Evolutionary conservation across 2,888 invertebrate genomes (phyloP).

Genomic region (Saturnia pavonia): DNA sequence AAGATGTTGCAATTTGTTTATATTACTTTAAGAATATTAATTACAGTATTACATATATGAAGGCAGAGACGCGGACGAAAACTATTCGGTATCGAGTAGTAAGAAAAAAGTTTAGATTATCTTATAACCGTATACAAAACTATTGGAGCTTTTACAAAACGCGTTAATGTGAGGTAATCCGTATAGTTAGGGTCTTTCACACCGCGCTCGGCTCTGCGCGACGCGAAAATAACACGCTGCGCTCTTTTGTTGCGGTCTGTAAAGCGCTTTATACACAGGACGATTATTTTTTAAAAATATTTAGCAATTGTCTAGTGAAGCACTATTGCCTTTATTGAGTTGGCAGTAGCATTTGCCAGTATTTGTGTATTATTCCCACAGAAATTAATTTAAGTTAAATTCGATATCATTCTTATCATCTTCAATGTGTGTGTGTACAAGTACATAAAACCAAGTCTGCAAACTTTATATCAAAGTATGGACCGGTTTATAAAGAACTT

Average conservation of each 20-base stretch:
- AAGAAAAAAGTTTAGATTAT: neutral
- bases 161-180: constrained; percentile 14
- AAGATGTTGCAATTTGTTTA: neutral
- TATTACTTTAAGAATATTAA: neutral
- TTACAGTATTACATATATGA: neutral
- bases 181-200: neutral
- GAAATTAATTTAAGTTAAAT: too few species aligned
- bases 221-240: constrained; percentile 10
- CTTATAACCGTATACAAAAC: constrained; percentile 1
- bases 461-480: too few species aligned
- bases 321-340: neutral
- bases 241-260: constrained; percentile 8
- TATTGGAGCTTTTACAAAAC: neutral
- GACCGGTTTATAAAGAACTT: neutral
- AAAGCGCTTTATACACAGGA: neutral
- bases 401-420: too few species aligned
- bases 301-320: too few species aligned
- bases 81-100: neutral
- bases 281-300: constrained; percentile 1
- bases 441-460: too few species aligned
- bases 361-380: too few species aligned
- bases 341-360: neutral
- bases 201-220: neutral
- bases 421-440: too few species aligned
- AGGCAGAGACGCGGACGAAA: neutral